Conservation (phyloP, 2,888 invertebrate species). For the Mellilla xanthometata region DNA sequence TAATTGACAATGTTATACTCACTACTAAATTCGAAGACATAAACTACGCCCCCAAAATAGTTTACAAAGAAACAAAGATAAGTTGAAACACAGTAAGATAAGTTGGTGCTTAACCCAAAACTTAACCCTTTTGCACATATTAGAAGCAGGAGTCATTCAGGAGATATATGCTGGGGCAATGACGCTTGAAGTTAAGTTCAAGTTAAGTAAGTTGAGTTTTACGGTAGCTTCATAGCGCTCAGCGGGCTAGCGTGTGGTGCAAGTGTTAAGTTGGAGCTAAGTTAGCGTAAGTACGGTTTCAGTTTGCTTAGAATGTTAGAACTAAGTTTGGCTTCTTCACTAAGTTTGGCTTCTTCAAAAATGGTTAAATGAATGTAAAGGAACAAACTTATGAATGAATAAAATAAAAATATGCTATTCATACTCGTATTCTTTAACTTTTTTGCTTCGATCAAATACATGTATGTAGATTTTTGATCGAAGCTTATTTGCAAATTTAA, state of each 20-base stretch:
- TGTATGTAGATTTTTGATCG: too few relatives aligned
- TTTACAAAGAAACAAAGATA: constrained; percentile 3
- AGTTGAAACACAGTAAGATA: constrained; percentile 1
- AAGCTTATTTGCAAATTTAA: too few relatives aligned
- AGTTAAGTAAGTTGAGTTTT: constrained; percentile 36
- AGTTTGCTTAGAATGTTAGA: too few relatives aligned
- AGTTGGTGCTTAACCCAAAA: constrained; percentile 26
- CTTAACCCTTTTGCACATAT: constrained; percentile 41
- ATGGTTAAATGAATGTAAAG: too few relatives aligned
- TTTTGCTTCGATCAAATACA: too few relatives aligned
- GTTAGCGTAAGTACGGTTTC: too few relatives aligned
- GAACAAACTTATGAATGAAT: too few relatives aligned
- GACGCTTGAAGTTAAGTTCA: constrained; percentile 47
- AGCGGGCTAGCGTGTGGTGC: constrained; percentile 15
- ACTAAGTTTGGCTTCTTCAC: too few relatives aligned
- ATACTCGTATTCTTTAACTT: too few relatives aligned
- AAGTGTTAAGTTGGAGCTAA: neutral
- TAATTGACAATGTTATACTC: too few relatives aligned
- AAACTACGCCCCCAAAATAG: constrained; percentile 5
- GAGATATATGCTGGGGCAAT: constrained; percentile 42
- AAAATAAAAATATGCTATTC: too few relatives aligned
- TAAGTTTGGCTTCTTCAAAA: too few relatives aligned
- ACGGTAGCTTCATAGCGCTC: constrained; percentile 35
- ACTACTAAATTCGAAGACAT: constrained; percentile 6
- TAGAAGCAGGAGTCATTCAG: constrained; percentile 30